These are phyloP conservation scores for Fukomys damarensis DNA, from an alignment of 2,113 vertebrate genomes.

Conservation along the genomic window DNA sequence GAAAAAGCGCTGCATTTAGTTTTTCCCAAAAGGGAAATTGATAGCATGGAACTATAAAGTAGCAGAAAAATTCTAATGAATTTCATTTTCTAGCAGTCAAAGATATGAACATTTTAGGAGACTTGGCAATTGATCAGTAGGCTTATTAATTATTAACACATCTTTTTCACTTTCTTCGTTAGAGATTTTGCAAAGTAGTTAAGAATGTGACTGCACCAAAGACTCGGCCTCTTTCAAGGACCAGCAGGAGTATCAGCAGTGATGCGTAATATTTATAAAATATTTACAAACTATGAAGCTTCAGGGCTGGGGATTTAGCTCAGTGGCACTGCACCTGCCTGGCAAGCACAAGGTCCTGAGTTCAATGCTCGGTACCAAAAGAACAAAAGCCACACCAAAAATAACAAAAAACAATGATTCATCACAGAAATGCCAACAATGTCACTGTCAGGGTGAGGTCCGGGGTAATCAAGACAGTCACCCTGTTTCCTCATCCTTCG, in stretches of 20 bases:
- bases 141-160: slow-evolving; percentile 71
- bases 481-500: rapidly evolving
- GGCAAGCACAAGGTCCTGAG: too few relatives aligned
- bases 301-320: too few relatives aligned
- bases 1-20: slow-evolving; percentile 1
- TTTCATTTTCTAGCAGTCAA: slow-evolving; percentile 62
- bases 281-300: too few relatives aligned
- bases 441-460: not conserved
- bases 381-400: too few relatives aligned
- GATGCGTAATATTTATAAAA: too few relatives aligned
- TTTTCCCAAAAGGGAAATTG: slow-evolving; percentile 43
- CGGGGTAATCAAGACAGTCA: not conserved
- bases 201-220: not conserved
- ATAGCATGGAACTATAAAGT: slow-evolving; percentile 44
- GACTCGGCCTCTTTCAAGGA: slow-evolving; percentile 41
- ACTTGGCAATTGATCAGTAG: not conserved
- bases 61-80: slow-evolving; percentile 60
- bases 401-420: not conserved
- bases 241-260: not conserved
- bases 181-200: slow-evolving; percentile 66
- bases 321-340: too few relatives aligned
- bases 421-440: slow-evolving; percentile 30
- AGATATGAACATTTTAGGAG: slow-evolving; percentile 61
- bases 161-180: slow-evolving; percentile 57
- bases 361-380: too few relatives aligned